Conservation (phyloP, 2,888 invertebrate genomes). For the Sphaerophoria rueppellii region DNA sequence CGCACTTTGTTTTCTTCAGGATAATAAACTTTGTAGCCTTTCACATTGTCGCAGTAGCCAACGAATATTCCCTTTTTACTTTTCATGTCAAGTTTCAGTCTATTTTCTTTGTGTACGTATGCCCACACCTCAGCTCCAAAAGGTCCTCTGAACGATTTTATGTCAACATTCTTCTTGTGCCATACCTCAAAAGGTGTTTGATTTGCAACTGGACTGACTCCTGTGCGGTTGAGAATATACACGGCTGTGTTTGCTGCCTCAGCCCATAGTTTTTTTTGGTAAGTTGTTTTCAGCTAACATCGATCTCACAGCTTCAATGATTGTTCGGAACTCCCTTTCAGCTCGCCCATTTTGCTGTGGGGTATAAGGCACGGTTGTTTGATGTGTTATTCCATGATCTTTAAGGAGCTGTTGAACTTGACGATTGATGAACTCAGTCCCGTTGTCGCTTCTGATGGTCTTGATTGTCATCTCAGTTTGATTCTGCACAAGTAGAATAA, state of each 20-base stretch:
- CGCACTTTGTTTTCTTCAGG: slow-evolving; percentile 1
- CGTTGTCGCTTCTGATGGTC: slow-evolving; percentile 42
- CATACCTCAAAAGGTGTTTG: slow-evolving; percentile 22
- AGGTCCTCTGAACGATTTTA: slow-evolving; percentile 4
- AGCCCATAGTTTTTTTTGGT: slow-evolving; percentile 32
- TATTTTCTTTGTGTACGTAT: slow-evolving; percentile 4
- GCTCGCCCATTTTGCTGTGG: slow-evolving; percentile 47
- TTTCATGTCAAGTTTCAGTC: slow-evolving; percentile 24
- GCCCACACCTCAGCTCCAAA: slow-evolving; percentile 27
- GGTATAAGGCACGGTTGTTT: slow-evolving; percentile 40
- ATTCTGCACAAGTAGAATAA: slow-evolving; percentile 16
- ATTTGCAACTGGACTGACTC: slow-evolving; percentile 23
- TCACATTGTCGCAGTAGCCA: slow-evolving; percentile 2
- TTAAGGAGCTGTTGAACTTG: slow-evolving; percentile 27
- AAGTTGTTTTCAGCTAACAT: slow-evolving; percentile 35
- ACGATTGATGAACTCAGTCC: slow-evolving; percentile 27
- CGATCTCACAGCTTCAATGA: slow-evolving; percentile 40
- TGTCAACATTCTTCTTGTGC: not conserved
- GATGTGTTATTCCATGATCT: slow-evolving; percentile 21
- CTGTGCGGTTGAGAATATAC: slow-evolving; percentile 34
- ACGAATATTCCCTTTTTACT: slow-evolving; percentile 16
- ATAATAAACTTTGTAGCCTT: slow-evolving; percentile 21
- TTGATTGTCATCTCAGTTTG: slow-evolving; percentile 15
- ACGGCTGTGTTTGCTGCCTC: slow-evolving; percentile 38
- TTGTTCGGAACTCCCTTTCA: slow-evolving; percentile 38